Base-by-base conservation (phyloP, 2,888 invertebrate species). In the Dusona sp. region DNA sequence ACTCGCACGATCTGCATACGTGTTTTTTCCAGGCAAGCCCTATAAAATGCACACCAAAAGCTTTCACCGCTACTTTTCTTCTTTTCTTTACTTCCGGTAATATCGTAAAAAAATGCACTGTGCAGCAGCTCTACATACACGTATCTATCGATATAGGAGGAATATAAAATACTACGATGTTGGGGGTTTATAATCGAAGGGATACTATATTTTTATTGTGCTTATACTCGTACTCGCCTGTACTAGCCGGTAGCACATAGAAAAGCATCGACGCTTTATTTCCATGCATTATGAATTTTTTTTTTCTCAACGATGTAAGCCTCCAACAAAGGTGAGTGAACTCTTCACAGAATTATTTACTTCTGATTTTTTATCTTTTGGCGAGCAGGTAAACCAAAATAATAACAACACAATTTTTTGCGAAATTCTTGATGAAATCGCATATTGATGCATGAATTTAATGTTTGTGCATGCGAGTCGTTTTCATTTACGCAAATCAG, bases 221-320 rank as follows among this genome's bases (percentile, higher is more conserved):
- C 22, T 48, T 36, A 65, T 51, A 77, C 65, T 33, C 48, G 77
- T 54, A 54, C 36, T 22, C 54, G 22, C 16, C 67, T 42, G 77
- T 54, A 54, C 36, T 22, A 68, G 22, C 16, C 67, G 29, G 51
- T 68, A 57, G 19, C 54, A 54, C n/a, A 33, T 70, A 25, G 36
- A 57, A 68, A 75, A 88, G 89, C 88, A 85, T 87, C 87, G 84
- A 72, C 87, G 86, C 85, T 85, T 88, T 87, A 86, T 89, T 82
- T 72, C 22, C 88, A 90, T 91, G 90, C 90, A 91, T 91, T 90
- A 91, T 90, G 88, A 88, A 89, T 75, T 84, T 57, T 65, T 72
- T 79, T 57, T 78, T 68, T 38, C 68, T 57, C n/a, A 57, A 64
- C 68, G 51, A 70, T 84, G 54, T 68, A 22, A 79, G 45, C 64